Evolutionary conservation across 2,113 vertebrate species (phyloP), one percentile per base, ranked within the genome.

Genomic region (Otus sunia): DNA sequence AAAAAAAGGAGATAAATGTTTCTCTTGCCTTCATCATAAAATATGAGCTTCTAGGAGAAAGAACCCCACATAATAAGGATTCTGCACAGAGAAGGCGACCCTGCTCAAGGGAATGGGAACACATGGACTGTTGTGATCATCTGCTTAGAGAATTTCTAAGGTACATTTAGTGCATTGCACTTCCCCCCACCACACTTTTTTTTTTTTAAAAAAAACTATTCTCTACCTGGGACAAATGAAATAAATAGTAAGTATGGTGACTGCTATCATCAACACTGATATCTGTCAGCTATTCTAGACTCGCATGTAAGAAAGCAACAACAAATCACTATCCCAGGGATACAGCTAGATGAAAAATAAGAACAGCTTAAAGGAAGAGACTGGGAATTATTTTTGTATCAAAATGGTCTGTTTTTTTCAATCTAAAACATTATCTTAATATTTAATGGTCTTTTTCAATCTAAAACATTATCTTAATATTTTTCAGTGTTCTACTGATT

Each of bases 171-270:
- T 30, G 30, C 23, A 39, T 0, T 76, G 23, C 21, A 68, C 26
- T 43, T 68, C 15, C 4, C 3, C 7, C 16, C 2, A 16, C 5
- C 8, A 47, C 7, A 22, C 4, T 0, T 25, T 21, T 30, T 63
- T 67, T 2, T 64, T 60, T 12, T 19, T 20, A 20, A 47, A 41
- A 41, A 39, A 25, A 63, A 5, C 10, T 69, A 17, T 26, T 72
- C 11, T 73, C 27, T 64, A 83, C 36, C 9, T 52, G 14, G 32
- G 23, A 68, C 6, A 83, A 92, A 94, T 26, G 16, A 75, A 92
- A 77, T 52, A 72, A 73, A 72, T 6, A 15, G 20, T 26, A 82
- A 6, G 3, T 69, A 56, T 64, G 34, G 73, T 1, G 2, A 72
- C n/a, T 47, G 22, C 49, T 77, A 49, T 52, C 43, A 86, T 20